phyloP scores from a whole-genome alignment of 1,140 invertebrate genomes.

The Ectropis grisescens region DNA sequence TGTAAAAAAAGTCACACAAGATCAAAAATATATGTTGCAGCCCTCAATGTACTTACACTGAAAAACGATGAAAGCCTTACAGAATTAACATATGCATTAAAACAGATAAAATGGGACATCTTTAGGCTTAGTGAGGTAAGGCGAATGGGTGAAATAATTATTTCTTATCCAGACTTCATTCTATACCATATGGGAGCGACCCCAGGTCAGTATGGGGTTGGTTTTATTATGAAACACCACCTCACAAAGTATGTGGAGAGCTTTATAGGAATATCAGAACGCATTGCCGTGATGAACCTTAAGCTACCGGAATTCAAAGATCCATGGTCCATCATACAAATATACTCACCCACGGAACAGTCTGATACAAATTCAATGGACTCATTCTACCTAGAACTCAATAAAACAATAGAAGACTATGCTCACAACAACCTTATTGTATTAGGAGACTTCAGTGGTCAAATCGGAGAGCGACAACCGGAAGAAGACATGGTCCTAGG shows the following conservation, averaged over 20 bases:
- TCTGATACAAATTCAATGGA: conserved; percentile 1
- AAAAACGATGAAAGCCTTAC: conserved; percentile 9
- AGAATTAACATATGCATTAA: conserved; percentile 11
- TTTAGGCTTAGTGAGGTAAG: conserved; percentile 13
- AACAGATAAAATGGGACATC: conserved; percentile 15
- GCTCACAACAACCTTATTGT: conserved; percentile 11
- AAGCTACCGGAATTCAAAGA: conserved; percentile 13
- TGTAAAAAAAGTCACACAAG: neutral
- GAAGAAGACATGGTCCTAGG: conserved; percentile 4
- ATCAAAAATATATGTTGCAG: conserved; percentile 10
- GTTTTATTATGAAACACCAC: conserved; percentile 14
- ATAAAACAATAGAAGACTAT: conserved; percentile 9
- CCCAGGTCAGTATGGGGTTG: conserved; percentile 12
- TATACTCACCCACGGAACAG: conserved; percentile 18
- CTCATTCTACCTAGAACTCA: conserved; percentile 7
- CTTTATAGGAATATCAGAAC: conserved; percentile 13
- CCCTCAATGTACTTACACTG: conserved; percentile 10
- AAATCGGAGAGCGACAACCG: conserved; percentile 8
- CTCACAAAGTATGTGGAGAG: conserved; percentile 7
- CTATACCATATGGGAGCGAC: conserved; percentile 15
- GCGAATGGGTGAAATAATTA: conserved; percentile 10
- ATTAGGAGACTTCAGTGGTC: conserved; percentile 14
- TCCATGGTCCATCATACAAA: conserved; percentile 14
- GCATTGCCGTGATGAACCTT: conserved; percentile 16
- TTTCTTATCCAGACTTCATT: conserved; percentile 4